Base-by-base conservation (phyloP, 1,140 invertebrate genomes). In the Cyrtorhinus lividipennis region DNA sequence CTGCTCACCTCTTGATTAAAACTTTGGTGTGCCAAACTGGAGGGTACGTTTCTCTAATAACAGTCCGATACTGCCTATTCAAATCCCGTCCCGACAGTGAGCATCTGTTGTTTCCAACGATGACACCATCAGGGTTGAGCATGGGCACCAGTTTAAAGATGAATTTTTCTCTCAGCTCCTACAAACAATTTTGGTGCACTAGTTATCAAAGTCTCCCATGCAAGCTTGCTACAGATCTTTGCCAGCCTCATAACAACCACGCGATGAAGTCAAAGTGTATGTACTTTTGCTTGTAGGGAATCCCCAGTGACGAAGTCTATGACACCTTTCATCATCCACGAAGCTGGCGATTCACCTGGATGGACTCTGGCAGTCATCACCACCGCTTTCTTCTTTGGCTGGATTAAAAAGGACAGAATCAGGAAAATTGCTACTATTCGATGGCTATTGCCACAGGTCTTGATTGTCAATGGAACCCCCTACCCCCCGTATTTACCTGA, bases 101-200 rank as follows among this genome's bases (percentile, higher is more conserved):
- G 71, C 90, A 93, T 24, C 91, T 78, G 70, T 90, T 90, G 70
- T 92, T 95, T 20, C 94, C 94, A 56, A 95, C 92, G 69, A 93
- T 90, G 0, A 95, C 92, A 3, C 94, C 94, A 74, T 98, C 94
- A 1, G 93, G 93, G 76, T 98, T 98, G 23, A 89, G 75, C 79
- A 94, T 94, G 56, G 94, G 93, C 65, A 98, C 87, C 59, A 97
- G 73, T 76, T 97, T 97, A 73, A 98, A 97, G 65, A 97, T 91
- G 75, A 92, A 96, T 72, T 88, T 86, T 69, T 94, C 88, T 53
- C 93, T 79, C n/a, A 98, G 75, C 70, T 88, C 84, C 77, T 82
- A 67, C 3, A 74, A 70, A 20, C 45, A 64, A 56, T n/a, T n/a
- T n/a, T n/a, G n/a, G 59, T 45, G 30, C 22, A 65, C 12, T 45